phyloP scores from a whole-genome alignment of 2,888 invertebrate genomes.

The Spodoptera littoralis region DNA sequence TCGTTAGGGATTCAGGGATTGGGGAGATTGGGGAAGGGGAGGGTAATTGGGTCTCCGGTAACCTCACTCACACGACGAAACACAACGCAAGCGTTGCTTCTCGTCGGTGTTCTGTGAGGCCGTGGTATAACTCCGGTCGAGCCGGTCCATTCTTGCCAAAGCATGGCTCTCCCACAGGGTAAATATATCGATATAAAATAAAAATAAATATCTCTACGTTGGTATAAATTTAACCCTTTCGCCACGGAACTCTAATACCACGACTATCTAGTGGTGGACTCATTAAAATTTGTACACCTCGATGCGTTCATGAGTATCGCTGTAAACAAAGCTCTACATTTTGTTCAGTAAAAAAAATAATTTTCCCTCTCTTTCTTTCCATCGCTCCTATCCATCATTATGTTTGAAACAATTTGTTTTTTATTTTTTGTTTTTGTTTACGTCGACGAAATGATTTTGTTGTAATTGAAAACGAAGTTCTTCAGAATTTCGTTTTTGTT shows the following conservation, averaged over 20 bases:
- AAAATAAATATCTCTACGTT: too few species aligned
- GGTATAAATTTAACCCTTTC: too few species aligned
- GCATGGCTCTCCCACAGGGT: too few species aligned
- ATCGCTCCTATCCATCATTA: conserved; percentile 20
- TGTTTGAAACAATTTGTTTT: conserved; percentile 30
- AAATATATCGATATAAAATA: too few species aligned
- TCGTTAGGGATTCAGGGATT: too few species aligned
- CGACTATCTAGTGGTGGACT: conserved; percentile 67
- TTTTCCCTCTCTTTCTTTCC: conserved; percentile 8
- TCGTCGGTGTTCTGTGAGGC: too few species aligned
- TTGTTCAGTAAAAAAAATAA: conserved; percentile 34
- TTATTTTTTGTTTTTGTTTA: neutral
- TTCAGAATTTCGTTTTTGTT: neutral
- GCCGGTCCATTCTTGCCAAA: too few species aligned
- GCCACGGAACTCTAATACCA: conserved; percentile 5
- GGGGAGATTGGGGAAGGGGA: too few species aligned
- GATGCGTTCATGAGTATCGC: conserved; percentile 72
- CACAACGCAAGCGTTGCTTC: too few species aligned
- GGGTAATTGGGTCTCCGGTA: too few species aligned
- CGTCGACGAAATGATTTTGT: neutral
- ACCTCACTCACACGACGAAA: too few species aligned
- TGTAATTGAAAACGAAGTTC: neutral
- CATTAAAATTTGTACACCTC: conserved; percentile 82
- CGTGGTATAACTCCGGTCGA: too few species aligned
- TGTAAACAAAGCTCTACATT: conserved; percentile 62